Evolutionary conservation across 2,113 vertebrate genomes (phyloP), one percentile per base, ranked within the genome.

Genomic region (Pelecanoides urinatrix): DNA sequence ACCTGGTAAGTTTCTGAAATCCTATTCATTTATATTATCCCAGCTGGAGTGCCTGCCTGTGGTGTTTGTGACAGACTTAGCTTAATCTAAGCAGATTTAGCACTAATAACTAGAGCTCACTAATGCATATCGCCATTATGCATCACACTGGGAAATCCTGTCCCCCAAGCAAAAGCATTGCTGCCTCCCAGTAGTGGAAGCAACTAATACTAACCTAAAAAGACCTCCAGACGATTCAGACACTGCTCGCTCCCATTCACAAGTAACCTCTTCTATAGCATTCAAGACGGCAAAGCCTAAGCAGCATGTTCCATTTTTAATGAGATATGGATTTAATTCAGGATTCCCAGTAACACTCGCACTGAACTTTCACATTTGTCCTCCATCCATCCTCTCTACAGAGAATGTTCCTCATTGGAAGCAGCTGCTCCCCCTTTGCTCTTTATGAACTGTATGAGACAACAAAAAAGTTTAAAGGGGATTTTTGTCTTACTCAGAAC

Each of bases 81-180:
- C 71, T 91, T 95, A 89, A 95, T 87, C 88, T 81, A 76, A 95
- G 84, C 70, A 95, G 92, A 97, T 95, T 97, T 96, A 91, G 73
- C 70, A 30, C 61, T 97, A 94, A 90, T 91, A 97, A 92, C 96
- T 72, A 68, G 80, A 86, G 89, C 76, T 94, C 58, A 76, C 76
- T 92, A 91, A 96, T 92, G 87, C 75, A 93, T 70, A 88, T 56
- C 90, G 92, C 91, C 88, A 93, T 91, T 93, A 79, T 7, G 22
- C 23, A 68, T 74, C 91, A 81, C 42, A 80, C 71, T 55, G 61
- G 79, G 92, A 95, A 97, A 88, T 84, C 79, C 88, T 30, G 44
- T 38, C n/a, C 75, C 79, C 21, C 19, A 44, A 73, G 75, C 34
- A 92, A 65, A 91, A 89, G 42, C 72, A 70, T 5, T 36, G n/a